These are phyloP conservation scores for Cyphomyrus plagiostoma DNA, from an alignment of 2,113 vertebrate species.

Conservation along the genomic window DNA sequence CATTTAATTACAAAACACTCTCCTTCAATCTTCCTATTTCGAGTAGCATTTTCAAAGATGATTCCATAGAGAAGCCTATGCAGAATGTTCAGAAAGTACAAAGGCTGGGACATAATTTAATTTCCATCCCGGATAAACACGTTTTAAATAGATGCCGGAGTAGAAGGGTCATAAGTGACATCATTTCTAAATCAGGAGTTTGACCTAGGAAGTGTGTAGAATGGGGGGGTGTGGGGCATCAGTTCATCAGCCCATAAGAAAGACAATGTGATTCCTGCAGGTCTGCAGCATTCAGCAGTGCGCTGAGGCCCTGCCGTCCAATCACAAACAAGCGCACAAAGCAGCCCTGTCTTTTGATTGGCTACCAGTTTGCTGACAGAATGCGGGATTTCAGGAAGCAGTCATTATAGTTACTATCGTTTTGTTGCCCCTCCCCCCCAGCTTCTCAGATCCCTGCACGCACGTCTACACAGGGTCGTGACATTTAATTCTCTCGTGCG, in stretches of 20 bases:
- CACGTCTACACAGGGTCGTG: background rate
- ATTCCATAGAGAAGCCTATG: background rate
- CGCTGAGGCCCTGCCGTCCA: background rate
- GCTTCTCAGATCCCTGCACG: background rate
- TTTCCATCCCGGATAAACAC: background rate
- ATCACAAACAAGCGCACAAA: background rate
- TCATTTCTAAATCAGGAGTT: background rate
- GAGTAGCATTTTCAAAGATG: conserved; percentile 1
- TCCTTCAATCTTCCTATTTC: background rate
- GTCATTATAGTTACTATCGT: background rate
- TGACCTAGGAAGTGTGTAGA: background rate
- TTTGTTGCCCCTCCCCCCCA: background rate
- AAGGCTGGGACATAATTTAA: background rate
- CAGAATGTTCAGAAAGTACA: background rate
- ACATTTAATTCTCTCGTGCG: background rate
- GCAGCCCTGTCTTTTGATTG: no score
- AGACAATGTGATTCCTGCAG: background rate
- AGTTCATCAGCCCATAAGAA: background rate
- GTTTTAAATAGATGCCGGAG: background rate
- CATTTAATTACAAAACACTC: background rate
- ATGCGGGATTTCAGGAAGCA: background rate
- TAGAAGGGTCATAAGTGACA: background rate
- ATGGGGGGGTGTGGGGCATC: background rate
- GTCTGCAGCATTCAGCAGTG: background rate
- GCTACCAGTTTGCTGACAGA: background rate